These are phyloP conservation scores for Blastobasis lacticolella DNA, from an alignment of 2,888 invertebrate species.

Conservation along the genomic window DNA sequence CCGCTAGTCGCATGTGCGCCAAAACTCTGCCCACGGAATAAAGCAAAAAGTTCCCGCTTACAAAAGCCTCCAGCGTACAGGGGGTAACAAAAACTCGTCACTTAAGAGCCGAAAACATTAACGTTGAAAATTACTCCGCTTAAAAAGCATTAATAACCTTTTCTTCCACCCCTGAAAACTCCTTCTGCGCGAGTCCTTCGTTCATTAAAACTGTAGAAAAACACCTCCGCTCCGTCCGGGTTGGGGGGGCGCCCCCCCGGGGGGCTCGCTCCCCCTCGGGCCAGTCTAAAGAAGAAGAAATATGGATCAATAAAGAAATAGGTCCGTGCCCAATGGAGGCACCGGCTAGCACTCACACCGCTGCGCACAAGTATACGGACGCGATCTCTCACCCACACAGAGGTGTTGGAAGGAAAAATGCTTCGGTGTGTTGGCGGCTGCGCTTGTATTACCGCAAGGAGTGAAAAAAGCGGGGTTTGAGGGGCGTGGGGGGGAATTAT, in stretches of 20 bases:
- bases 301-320: constrained; percentile 76
- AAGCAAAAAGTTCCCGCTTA: too few relatives aligned
- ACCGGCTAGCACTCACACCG: constrained; percentile 61
- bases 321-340: constrained; percentile 70
- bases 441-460: too few relatives aligned
- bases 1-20: too few relatives aligned
- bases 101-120: constrained; percentile 37
- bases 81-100: constrained; percentile 27
- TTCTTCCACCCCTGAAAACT: constrained; percentile 41
- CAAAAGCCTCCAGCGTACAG: too few relatives aligned
- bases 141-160: constrained; percentile 71
- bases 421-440: too few relatives aligned
- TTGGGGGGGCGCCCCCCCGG: constrained; percentile 19
- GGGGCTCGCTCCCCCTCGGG: constrained; percentile 32
- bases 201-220: constrained; percentile 74
- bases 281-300: constrained; percentile 73
- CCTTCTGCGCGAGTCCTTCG: constrained; percentile 57
- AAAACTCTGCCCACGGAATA: too few relatives aligned
- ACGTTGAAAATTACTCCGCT: constrained; percentile 58
- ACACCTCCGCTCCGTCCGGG: constrained; percentile 43
- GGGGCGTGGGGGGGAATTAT: too few relatives aligned
- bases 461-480: too few relatives aligned
- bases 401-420: not conserved
- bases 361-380: constrained; percentile 25
- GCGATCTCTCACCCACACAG: constrained; percentile 25